These are phyloP conservation scores for Bubo scandiacus DNA, from an alignment of 2,113 vertebrate species.

Conservation along the genomic window DNA sequence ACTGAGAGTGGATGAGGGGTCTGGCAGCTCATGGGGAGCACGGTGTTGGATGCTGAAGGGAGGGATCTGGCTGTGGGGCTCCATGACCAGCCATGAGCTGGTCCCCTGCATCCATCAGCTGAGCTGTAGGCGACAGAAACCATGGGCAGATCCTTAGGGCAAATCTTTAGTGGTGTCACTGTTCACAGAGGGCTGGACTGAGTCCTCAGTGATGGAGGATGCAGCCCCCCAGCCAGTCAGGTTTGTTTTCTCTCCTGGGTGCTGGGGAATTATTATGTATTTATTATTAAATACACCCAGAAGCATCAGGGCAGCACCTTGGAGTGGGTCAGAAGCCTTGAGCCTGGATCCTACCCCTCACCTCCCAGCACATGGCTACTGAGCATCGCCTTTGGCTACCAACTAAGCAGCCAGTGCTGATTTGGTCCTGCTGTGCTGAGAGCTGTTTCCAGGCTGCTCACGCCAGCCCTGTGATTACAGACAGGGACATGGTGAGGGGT, in stretches of 20 bases:
- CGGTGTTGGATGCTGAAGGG: neutral
- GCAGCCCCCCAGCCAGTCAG: neutral
- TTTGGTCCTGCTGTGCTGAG: neutral
- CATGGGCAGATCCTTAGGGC: neutral
- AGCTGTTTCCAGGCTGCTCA: neutral
- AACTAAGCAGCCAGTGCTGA: rapidly evolving
- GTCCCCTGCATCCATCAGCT: too few species aligned
- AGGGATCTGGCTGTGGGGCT: neutral
- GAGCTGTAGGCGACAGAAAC: neutral
- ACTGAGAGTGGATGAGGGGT: rapidly evolving
- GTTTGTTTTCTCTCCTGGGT: neutral
- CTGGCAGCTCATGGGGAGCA: rapidly evolving
- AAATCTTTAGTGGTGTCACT: neutral
- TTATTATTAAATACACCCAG: neutral
- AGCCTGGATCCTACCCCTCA: neutral
- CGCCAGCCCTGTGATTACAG: neutral
- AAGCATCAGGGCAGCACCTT: neutral
- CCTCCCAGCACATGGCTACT: neutral
- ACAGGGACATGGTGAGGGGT: neutral
- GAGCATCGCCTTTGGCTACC: neutral
- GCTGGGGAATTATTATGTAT: neutral
- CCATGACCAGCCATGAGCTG: rapidly evolving
- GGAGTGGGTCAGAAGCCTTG: neutral
- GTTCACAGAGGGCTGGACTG: neutral
- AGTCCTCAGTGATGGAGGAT: neutral